Conservation (phyloP, 1,140 invertebrate species). For the Archegozetes longisetosus region DNA sequence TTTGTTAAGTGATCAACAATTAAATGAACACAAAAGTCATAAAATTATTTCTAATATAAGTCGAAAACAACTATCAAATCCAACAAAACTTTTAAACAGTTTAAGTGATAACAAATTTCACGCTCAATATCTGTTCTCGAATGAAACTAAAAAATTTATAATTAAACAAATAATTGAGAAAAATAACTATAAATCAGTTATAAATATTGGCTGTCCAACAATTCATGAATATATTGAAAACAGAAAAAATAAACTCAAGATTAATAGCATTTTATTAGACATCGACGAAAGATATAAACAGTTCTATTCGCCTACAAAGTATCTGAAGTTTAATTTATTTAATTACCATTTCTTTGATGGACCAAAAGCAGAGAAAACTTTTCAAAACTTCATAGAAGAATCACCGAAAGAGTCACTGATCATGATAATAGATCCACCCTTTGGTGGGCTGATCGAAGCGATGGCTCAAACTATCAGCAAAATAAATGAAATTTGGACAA, state of each 20-base stretch:
- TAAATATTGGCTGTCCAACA: conserved; percentile 18
- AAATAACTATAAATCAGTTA: neutral
- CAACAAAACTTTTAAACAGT: neutral
- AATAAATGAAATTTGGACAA: neutral
- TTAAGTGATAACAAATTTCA: neutral
- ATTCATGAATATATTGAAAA: conserved; percentile 13
- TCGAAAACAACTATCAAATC: neutral
- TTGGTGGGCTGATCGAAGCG: conserved; percentile 65
- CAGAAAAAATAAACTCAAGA: conserved; percentile 23
- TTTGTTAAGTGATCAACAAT: neutral
- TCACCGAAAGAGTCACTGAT: conserved; percentile 36
- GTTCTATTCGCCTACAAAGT: conserved; percentile 48
- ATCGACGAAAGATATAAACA: conserved; percentile 52
- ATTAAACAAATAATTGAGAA: conserved; percentile 5
- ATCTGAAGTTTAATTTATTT: conserved; percentile 70
- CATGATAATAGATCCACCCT: conserved; percentile 73
- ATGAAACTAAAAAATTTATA: conserved; percentile 1
- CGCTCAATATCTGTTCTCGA: conserved; percentile 11
- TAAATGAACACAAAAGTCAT: neutral
- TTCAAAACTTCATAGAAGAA: conserved; percentile 42
- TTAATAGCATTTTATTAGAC: conserved; percentile 53
- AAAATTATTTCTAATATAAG: neutral
- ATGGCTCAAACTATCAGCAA: conserved; percentile 43
- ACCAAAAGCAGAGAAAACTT: conserved; percentile 33
- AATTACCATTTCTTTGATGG: conserved; percentile 67